Evolutionary conservation across 2,113 vertebrate species (phyloP), one percentile per base, ranked within the genome.

Genomic region (Siniperca knerii): DNA sequence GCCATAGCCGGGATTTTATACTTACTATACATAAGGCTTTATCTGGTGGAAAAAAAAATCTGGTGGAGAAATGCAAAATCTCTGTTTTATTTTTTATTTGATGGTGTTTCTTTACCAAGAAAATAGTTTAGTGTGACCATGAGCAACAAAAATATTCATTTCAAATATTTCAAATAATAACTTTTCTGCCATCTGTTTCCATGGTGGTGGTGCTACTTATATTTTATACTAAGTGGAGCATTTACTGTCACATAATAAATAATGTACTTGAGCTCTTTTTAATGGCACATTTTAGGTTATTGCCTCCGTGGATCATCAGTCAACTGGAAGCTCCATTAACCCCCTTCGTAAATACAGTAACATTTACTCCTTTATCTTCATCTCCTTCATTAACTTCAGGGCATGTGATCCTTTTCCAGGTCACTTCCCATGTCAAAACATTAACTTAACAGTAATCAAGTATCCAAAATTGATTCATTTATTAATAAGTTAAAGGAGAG

Each of bases 371-470:
- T 67, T 82, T 33, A 69, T 86, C 78, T 83, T 84, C 60, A 70
- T 78, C 66, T 84, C n/a, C 40, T 18, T 48, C 50, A 84, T 86
- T 86, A 84, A 65, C 72, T 52, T 58, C 21, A 66, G 66, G 57
- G 50, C n/a, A 13, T 58, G 40, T 77, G 75, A 72, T 46, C 29
- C 29, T 76, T 89, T 81, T 60, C 72, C 62, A 37, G 75, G 61
- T 90, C 74, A 77, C 40, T 42, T 73, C 50, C 5, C 42, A 37
- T 46, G 67, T 81, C 82, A 85, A 61, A 87, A 86, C 54, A 84
- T 85, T 69, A 40, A 81, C 73, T 76, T 20, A 55, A 16, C 4
- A 52, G 29, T 74, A 89, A 82, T 89, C 85, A 77, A 85, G 79
- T 20, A 71, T 64, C 54, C 16, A 15, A 37, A 58, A 85, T 61